Evolutionary conservation across 2,888 invertebrate species (phyloP).

Genomic region (Melieria picta): DNA sequence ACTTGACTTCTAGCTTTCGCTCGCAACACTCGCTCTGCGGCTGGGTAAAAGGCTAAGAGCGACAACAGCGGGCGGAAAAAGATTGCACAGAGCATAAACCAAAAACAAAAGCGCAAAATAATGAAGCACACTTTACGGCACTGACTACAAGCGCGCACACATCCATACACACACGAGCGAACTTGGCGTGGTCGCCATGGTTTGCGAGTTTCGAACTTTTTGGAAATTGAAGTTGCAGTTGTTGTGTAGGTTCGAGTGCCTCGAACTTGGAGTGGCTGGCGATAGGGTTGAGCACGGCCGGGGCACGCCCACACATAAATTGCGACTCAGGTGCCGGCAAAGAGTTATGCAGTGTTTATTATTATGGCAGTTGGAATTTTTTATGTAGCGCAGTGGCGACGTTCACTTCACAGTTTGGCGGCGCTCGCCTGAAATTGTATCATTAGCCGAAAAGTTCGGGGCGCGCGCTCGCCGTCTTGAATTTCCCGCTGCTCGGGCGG

Average conservation of each 20-base stretch:
- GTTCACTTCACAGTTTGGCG: constrained; percentile 13
- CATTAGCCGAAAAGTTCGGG: constrained; percentile 3
- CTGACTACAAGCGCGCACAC: neutral
- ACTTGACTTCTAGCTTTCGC: neutral
- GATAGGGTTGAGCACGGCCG: no score
- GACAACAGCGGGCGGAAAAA: neutral
- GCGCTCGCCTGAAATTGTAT: constrained; percentile 18
- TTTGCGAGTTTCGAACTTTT: constrained; percentile 14
- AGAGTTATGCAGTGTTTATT: constrained; percentile 30
- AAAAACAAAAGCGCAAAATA: constrained; percentile 18
- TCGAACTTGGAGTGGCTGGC: constrained; percentile 13
- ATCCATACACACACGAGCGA: neutral
- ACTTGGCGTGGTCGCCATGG: neutral
- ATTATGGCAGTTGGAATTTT: constrained; percentile 15
- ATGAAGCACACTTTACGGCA: constrained; percentile 13
- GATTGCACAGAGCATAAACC: constrained; percentile 15
- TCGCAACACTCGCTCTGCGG: no score
- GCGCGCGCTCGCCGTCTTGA: neutral
- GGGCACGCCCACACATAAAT: constrained; percentile 20
- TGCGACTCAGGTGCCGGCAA: constrained; percentile 31
- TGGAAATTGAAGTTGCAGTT: neutral
- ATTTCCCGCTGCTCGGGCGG: no score
- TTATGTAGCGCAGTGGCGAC: constrained; percentile 4
- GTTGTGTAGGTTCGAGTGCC: constrained; percentile 2
- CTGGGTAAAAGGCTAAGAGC: neutral